Evolutionary conservation across 2,888 invertebrate genomes (phyloP), one percentile per base, ranked within the genome.

Genomic region (Nebria salina): DNA sequence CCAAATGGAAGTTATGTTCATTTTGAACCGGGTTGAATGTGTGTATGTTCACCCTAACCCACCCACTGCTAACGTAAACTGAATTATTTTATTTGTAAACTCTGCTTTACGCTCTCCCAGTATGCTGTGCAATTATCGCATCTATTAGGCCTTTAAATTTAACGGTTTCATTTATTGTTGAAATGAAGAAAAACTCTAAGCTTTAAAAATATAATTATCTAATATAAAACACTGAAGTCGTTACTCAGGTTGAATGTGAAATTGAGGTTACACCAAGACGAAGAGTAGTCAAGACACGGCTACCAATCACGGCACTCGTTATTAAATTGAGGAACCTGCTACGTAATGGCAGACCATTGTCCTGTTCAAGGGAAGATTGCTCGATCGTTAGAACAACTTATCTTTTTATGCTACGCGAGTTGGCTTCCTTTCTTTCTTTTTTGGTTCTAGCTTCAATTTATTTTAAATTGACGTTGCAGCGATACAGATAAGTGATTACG

Each of bases 1-100:
- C 86, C 86, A 86, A 85, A 86, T 85, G 87, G 88, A 88, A 88
- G 86, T 87, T 88, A 88, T 88, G 87, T 87, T 87, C 87, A 87
- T 86, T 88, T 87, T 86, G 85, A 84, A 86, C 84, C 86, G 85
- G 84, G 85, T 83, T 86, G 85, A 65, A 41, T 20, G 13, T 7
- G 54, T 54, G 54, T 54, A 13, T 54, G 54, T 54, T 11, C 54
- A 8, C 25, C 77, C n/a, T 15, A 43, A 84, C 86, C 85, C 85
- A 85, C 85, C 84, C 82, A 82, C 83, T 84, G 26, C 75, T 66
- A 41, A 73, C 78, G 83, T 83, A 85, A 86, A 86, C 85, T 84
- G 84, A 86, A 86, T 86, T 86, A 86, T 86, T 86, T 85, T 84
- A 84, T 84, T 83, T 84, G 75, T 75, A 65, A 77, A 77, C 64